Conservation (phyloP, 2,797 vertebrate genomes). For the Hylomyscus alleni region DNA sequence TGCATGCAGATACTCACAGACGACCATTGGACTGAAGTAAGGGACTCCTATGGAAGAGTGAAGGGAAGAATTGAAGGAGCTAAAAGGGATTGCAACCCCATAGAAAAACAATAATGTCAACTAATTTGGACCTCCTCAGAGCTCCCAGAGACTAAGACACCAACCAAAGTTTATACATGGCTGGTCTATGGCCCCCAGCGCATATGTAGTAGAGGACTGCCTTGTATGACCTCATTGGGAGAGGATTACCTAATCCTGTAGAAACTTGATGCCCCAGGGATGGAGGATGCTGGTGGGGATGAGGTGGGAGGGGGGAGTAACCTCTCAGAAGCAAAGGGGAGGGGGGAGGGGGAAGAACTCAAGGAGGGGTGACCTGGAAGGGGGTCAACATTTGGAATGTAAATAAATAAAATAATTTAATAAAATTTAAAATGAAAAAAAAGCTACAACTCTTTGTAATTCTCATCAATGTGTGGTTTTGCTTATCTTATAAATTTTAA, state of each 20-base stretch:
- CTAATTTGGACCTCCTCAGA: neutral
- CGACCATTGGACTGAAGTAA: neutral
- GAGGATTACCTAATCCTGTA: neutral
- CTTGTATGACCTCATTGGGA: neutral
- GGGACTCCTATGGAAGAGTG: neutral
- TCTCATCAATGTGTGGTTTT: conserved; percentile 12
- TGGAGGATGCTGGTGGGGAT: neutral
- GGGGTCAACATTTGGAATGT: neutral
- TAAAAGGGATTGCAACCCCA: neutral
- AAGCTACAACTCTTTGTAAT: neutral
- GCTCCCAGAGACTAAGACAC: neutral
- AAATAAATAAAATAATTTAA: neutral
- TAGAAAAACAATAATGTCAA: neutral
- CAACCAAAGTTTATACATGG: neutral
- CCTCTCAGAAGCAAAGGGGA: neutral
- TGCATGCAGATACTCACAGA: neutral
- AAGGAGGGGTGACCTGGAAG: neutral
- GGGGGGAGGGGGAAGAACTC: neutral
- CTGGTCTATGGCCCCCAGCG: neutral
- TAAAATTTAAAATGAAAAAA: neutral
- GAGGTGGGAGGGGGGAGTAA: neutral
- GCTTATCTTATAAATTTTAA: neutral
- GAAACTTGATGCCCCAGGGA: neutral
- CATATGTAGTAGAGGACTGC: neutral
- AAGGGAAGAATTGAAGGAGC: neutral